phyloP scores from a whole-genome alignment of 2,113 vertebrate genomes.

The Eubucco bourcierii region DNA sequence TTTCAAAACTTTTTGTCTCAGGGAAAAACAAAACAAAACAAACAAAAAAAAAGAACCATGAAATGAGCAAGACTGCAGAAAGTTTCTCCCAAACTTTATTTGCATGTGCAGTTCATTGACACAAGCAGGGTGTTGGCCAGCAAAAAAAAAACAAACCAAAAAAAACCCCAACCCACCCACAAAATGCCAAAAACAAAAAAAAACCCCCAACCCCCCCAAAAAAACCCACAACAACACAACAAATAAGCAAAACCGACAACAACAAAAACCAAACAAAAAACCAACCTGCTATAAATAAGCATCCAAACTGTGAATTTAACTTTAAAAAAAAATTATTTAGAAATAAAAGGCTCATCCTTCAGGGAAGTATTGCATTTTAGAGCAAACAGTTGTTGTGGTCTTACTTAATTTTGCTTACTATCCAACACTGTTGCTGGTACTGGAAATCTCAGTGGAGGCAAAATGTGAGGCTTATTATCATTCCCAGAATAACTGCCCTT shows the following conservation, averaged over 20 bases:
- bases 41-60: neutral
- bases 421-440: neutral
- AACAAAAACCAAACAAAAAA: too few species aligned
- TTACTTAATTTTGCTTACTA: neutral
- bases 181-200: neutral
- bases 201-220: too few species aligned
- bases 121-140: neutral
- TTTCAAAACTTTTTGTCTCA: neutral
- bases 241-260: too few species aligned
- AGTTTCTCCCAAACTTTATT: neutral
- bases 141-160: neutral
- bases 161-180: too few species aligned
- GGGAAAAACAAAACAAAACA: too few species aligned
- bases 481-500: neutral
- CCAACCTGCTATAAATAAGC: neutral
- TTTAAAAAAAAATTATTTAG: neutral
- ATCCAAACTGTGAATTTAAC: neutral
- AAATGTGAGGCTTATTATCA: neutral
- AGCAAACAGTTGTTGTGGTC: neutral
- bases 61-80: neutral
- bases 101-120: neutral
- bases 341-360: neutral
- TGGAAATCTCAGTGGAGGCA: constrained; percentile 17
- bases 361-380: neutral
- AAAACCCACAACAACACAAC: too few species aligned